Percentiles rank a stretch among this genome's conserved stretches.
These are phyloP conservation scores for Eulemur albifrons DNA, from an alignment of 2,797 vertebrate species.

Conservation along the genomic window DNA sequence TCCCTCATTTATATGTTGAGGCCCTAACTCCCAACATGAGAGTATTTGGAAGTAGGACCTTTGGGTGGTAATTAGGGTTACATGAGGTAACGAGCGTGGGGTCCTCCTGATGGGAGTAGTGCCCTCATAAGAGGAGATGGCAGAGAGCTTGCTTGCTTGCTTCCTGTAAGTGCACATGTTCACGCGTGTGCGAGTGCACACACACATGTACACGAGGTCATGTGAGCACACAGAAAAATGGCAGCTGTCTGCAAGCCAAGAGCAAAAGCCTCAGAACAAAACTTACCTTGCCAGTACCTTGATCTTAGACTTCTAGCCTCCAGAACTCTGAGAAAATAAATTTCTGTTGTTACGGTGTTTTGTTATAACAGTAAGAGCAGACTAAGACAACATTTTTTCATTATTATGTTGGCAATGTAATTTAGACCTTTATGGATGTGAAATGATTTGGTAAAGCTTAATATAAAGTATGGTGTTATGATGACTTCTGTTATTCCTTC, in stretches of 20 bases:
- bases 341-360: not conserved
- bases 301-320: not conserved
- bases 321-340: not conserved
- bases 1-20: not conserved
- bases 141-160: not conserved
- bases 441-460: slow-evolving; percentile 4
- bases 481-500: not conserved
- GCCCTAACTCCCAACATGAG: not conserved
- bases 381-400: not conserved
- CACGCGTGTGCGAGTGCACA: not conserved
- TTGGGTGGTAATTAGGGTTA: not conserved
- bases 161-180: not conserved
- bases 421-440: not conserved
- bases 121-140: not conserved
- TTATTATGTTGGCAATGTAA: not conserved
- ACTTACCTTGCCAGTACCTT: not conserved
- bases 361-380: not conserved
- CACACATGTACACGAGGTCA: not conserved
- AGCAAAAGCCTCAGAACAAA: not conserved
- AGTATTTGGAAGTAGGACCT: not conserved
- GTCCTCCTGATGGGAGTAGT: not conserved
- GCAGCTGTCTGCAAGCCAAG: not conserved
- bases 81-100: not conserved
- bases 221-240: not conserved
- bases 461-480: not conserved